Conservation (phyloP, 1,140 invertebrate genomes). For the Leptinotarsa lineolata region DNA sequence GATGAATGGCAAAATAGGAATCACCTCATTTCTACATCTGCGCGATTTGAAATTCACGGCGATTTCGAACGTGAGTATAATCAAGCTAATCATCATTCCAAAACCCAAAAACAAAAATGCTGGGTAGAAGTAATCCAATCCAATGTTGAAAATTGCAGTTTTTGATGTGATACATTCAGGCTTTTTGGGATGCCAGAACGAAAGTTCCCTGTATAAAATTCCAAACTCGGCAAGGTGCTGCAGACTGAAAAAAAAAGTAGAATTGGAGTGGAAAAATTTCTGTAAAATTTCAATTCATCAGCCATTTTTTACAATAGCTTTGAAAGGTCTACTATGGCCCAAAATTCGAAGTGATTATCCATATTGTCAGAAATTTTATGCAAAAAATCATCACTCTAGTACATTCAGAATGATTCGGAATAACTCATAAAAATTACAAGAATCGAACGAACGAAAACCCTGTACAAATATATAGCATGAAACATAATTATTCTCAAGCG, state of each 20-base stretch:
- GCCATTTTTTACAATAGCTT: no score
- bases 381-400: no score
- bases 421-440: no score
- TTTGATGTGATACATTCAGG: slow-evolving; percentile 37
- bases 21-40: background rate
- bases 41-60: background rate
- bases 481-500: no score
- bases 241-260: slow-evolving; percentile 32
- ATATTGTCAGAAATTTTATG: no score
- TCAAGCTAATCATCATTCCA: slow-evolving; percentile 38
- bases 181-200: slow-evolving; percentile 42
- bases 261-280: background rate
- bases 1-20: background rate
- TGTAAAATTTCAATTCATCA: no score
- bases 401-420: no score
- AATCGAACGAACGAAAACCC: no score
- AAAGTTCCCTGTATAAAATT: slow-evolving; percentile 32
- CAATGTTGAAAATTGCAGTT: slow-evolving; percentile 30
- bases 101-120: slow-evolving; percentile 37
- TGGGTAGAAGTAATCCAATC: slow-evolving; percentile 43
- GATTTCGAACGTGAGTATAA: slow-evolving; percentile 35
- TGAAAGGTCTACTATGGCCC: no score
- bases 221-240: slow-evolving; percentile 39
- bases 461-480: no score
- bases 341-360: no score